Evolutionary conservation across 2,113 vertebrate species (phyloP), one percentile per base, ranked within the genome.

Genomic region (Psophia crepitans): DNA sequence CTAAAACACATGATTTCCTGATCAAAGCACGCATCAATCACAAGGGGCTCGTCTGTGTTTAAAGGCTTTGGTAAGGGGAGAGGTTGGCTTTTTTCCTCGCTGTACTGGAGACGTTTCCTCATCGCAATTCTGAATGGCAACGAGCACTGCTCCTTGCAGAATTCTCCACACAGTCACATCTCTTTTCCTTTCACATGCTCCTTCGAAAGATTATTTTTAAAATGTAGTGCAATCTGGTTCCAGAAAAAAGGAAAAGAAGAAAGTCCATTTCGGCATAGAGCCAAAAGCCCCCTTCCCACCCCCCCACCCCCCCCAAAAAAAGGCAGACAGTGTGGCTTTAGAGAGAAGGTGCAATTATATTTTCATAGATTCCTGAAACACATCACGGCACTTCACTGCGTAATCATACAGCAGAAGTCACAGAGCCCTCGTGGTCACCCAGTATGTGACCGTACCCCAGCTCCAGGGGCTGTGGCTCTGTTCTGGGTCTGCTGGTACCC

Each of bases 381-480:
- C 26, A 61, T 12, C 27, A 8, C 8, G 12, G 27, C 48, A 51
- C 37, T 74, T 68, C 54, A 73, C 41, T 18, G 11, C 14, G 18
- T 24, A 68, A 58, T 15, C 2, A 0, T 12, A 39, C 9, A 9
- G 14, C 19, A 46, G 23, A 75, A 66, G 33, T 28, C 80, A 77
- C 17, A 43, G 68, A 73, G 14, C 11, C 37, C 28, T 58, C 26
- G 43, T 11, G 14, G 60, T 48, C 65, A 35, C 48, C 14, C 26
- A 15, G 21, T 12, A 14, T 2, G 1, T 11, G 46, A 18, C 9
- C 32, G 22, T 15, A 39, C 3, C 58, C 41, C 5, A 41, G 3
- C n/a, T 46, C 43, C 46, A 39, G 56, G 77, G 53, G 27, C 69
- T 53, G 13, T 17, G 80, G 28, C 44, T 68, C 53, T 63, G 14